Percentiles rank a stretch among this genome's conserved stretches.
Evolutionary conservation across 2,797 vertebrate genomes (phyloP).

Genomic region (Morelia viridis): DNA sequence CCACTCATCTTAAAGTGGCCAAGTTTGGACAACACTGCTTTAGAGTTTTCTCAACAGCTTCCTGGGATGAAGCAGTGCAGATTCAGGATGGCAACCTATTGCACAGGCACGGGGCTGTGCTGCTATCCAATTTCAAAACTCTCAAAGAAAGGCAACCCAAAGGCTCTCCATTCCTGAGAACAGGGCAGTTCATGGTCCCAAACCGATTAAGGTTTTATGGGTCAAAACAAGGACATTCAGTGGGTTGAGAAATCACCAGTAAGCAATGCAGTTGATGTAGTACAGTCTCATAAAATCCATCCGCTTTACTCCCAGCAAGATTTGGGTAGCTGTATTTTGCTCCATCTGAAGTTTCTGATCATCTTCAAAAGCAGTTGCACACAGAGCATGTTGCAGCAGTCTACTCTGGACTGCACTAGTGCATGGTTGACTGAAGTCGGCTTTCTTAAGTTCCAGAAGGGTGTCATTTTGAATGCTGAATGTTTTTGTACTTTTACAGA

Average conservation of each 20-base stretch:
- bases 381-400: not conserved
- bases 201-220: not conserved
- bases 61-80: not conserved
- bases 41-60: not conserved
- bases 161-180: not conserved
- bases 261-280: not conserved
- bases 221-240: not conserved
- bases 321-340: not conserved
- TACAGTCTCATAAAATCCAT: not conserved
- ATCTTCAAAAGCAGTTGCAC: not conserved
- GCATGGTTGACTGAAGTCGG: not conserved
- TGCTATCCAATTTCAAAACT: not conserved
- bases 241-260: not conserved
- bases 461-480: not conserved
- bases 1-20: too few species aligned
- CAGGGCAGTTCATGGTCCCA: not conserved
- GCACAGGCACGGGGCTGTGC: not conserved
- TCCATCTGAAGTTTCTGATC: not conserved
- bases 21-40: too few species aligned
- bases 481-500: not conserved
- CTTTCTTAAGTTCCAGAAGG: not conserved
- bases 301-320: not conserved
- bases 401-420: not conserved
- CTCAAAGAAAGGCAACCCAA: not conserved
- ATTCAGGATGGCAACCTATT: not conserved